Evolutionary conservation across 2,888 invertebrate genomes (phyloP).

Genomic region (Osmoderma eremita): DNA sequence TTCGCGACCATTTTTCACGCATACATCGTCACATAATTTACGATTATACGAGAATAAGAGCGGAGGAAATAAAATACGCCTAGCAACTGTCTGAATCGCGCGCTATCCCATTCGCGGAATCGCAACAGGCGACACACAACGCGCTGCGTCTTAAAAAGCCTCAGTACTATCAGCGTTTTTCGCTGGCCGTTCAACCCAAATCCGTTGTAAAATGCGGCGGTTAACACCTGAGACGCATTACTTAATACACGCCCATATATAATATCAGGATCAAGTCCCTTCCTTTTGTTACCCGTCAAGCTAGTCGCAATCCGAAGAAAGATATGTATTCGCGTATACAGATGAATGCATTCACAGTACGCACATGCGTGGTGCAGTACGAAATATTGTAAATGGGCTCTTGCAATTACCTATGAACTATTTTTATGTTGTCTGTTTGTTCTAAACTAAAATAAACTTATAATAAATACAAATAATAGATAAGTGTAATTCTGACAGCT

Average conservation of each 20-base stretch:
- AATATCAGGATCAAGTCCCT: not conserved
- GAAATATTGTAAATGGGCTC: too few species aligned
- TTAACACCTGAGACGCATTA: conserved; percentile 35
- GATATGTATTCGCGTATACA: not conserved
- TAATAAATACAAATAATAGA: too few species aligned
- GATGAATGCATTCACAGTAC: too few species aligned
- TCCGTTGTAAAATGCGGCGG: conserved; percentile 27
- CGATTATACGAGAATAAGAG: conserved; percentile 20
- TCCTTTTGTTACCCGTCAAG: not conserved
- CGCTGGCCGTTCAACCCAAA: conserved; percentile 34
- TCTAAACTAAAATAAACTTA: too few species aligned
- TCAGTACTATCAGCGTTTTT: conserved; percentile 8
- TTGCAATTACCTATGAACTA: too few species aligned
- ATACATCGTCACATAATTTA: conserved; percentile 26
- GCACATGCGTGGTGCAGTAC: too few species aligned
- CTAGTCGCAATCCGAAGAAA: not conserved
- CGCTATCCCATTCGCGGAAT: conserved; percentile 5
- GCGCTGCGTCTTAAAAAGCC: conserved; percentile 11
- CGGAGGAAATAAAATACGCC: conserved; percentile 1
- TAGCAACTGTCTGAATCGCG: not conserved
- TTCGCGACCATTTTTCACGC: not conserved
- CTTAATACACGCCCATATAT: conserved; percentile 21
- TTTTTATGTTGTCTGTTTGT: too few species aligned
- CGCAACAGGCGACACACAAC: conserved; percentile 3
- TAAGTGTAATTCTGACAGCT: too few species aligned